Evolutionary conservation across 2,113 vertebrate genomes (phyloP), one percentile per base, ranked within the genome.

Genomic region (Epinephelus moara): DNA sequence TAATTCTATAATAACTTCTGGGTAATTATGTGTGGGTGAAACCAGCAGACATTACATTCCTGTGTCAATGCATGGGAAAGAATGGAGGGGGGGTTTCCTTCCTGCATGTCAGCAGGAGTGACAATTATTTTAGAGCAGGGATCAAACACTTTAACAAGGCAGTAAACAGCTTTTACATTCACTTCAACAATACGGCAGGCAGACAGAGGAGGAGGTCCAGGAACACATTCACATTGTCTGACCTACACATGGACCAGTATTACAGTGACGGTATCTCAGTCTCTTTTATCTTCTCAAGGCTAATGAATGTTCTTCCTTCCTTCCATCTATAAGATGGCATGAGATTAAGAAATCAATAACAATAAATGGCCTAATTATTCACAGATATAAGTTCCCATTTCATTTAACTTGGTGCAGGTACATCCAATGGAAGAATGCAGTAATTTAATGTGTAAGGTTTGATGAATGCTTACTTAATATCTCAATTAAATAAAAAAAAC

Each of bases 81-180:
- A 55, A 49, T 4, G 47, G 47, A 15, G 3, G 68, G 23, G n/a
- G 56, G 45, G 47, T 50, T 72, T 75, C 56, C 86, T 89, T 90
- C 85, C 88, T 91, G 80, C 12, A 9, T 78, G 55, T 85, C 45
- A 75, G 67, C 71, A 9, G 53, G 10, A 80, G 81, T 86, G 79
- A 87, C 55, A 69, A 71, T 79, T 84, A 61, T 61, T 90, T 88
- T 70, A 86, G 85, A 63, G 85, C 66, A 19, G 40, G 50, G 76
- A 90, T 91, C 85, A 90, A 90, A 91, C 78, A 80, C 69, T 85
- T 84, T 75, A 52, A 75, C 70, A 33, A 67, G 87, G 87, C 61
- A 82, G 72, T 88, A 88, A 89, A 87, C 57, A 30, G 55, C 64
- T 85, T 88, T 77, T 63, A 73, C 76, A 49, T 78, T 84, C 56